Evolutionary conservation across 2,888 invertebrate genomes (phyloP).

Genomic region (Pyralis farinalis): DNA sequence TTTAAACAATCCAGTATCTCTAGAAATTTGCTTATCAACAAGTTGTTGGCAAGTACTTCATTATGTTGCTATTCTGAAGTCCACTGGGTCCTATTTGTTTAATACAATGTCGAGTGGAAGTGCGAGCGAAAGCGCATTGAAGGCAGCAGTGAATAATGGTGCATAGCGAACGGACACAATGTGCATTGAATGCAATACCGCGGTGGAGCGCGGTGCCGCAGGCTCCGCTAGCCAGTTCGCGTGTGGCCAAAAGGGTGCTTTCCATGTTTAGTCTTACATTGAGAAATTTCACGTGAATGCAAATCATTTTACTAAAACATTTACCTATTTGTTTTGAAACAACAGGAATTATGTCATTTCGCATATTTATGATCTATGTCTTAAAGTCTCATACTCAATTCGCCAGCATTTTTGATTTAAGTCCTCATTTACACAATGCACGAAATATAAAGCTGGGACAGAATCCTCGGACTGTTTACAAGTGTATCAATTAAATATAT

Average conservation of each 20-base stretch:
- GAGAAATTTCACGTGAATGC: neutral
- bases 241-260: slow-evolving; percentile 47
- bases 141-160: slow-evolving; percentile 51
- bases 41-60: slow-evolving; percentile 1
- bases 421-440: no score
- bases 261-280: neutral
- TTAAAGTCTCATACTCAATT: no score
- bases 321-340: no score
- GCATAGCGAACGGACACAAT: slow-evolving; percentile 39
- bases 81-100: slow-evolving; percentile 25
- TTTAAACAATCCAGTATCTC: no score
- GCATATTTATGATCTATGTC: no score
- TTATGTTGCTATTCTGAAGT: neutral
- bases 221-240: slow-evolving; percentile 40
- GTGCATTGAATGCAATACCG: slow-evolving; percentile 43
- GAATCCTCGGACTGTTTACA: no score
- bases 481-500: no score
- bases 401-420: no score
- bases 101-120: slow-evolving; percentile 31
- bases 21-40: slow-evolving; percentile 1
- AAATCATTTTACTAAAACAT: no score
- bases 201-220: slow-evolving; percentile 35
- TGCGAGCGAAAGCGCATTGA: slow-evolving; percentile 41
- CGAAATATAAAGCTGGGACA: no score
- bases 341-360: no score